Base-by-base conservation (phyloP, 2,113 vertebrate species). In the Dinomys branickii region DNA sequence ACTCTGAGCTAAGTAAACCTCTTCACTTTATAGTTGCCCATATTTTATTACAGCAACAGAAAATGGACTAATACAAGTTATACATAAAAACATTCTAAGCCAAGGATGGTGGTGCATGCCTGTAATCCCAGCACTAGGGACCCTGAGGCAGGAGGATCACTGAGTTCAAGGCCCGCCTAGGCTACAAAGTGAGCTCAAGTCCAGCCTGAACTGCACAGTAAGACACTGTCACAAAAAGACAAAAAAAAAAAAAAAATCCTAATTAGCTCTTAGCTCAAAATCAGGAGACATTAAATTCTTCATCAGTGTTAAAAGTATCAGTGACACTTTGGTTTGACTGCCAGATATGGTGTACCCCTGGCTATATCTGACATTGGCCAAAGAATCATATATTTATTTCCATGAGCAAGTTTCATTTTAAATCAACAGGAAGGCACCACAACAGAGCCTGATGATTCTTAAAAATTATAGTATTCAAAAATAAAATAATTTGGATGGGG, bases 241-340 rank as follows among this genome's bases (percentile, higher is more conserved):
- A 50, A 50, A 50, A 50, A 50, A 50, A 50, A 50, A 50, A 50
- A 50, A 50, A 0, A 30, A 92, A 35, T 93, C 67, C 41, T 28
- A 16, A 84, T 59, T 83, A 65, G 83, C 16, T 24, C 61, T 83
- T 14, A 35, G 83, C 3, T 63, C 10, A 16, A 91, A 91, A 54
- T 16, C 38, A 56, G 56, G 28, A 59, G 38, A 26, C n/a, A 19
- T 4, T 30, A 56, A 78, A 35, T 0, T 28, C 58, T 35, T 50
- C 28, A 47, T 3, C 9, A 0, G 19, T 33, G 47, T n/a, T 10
- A n/a, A 24, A 38, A 63, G 17, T 28, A n/a, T 26, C 56, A 12
- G 0, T 2, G 1, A 47, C 6, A 52, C 35, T 41, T 22, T 20
- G 82, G 61, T 13, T 1, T 84, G 84, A 41, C 1, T 5, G 2